Evolutionary conservation across 2,797 vertebrate genomes (phyloP), one percentile per base, ranked within the genome.

Genomic region (Anabacerthia variegaticeps): DNA sequence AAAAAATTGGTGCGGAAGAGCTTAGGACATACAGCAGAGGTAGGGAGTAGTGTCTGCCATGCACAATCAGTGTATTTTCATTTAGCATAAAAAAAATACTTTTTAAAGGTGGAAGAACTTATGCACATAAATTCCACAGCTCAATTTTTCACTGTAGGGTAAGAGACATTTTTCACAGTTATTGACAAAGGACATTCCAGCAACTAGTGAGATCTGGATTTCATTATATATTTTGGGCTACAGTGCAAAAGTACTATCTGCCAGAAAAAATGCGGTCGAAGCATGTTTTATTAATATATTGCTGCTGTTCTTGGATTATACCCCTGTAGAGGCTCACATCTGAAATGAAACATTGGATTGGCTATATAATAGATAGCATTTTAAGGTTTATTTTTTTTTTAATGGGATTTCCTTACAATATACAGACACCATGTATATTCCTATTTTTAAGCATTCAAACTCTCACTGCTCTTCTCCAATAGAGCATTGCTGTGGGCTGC

Each of bases 221-320:
- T 93, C 85, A 88, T 96, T 96, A 92, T 56, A 49, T 51, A 49
- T 86, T 88, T 95, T 89, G 78, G 91, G 66, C 68, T 94, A 52
- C 51, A 94, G 78, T 44, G 69, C 65, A 77, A 82, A 89, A 75
- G 51, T n/a, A 82, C 51, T 81, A 89, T 93, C 85, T 89, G 95
- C 88, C 88, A 97, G 92, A 96, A 89, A 62, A 97, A 92, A 95
- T 51, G 75, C 79, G 75, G 91, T 81, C 0, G 0, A 95, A 85
- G 82, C 87, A 85, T 59, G 86, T 88, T 95, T 96, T 92, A 94
- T 96, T 89, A 95, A 96, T 97, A 96, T 95, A 94, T 88, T 72
- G 85, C 93, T 94, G 93, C 83, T 96, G 92, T 89, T 96, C 95
- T 93, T 96, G 93, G 89, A 96, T 96, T 95, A 91, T 82, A 55